These are phyloP conservation scores for Rhinophrynus dorsalis DNA, from an alignment of 2,797 vertebrate species.

Conservation along the genomic window DNA sequence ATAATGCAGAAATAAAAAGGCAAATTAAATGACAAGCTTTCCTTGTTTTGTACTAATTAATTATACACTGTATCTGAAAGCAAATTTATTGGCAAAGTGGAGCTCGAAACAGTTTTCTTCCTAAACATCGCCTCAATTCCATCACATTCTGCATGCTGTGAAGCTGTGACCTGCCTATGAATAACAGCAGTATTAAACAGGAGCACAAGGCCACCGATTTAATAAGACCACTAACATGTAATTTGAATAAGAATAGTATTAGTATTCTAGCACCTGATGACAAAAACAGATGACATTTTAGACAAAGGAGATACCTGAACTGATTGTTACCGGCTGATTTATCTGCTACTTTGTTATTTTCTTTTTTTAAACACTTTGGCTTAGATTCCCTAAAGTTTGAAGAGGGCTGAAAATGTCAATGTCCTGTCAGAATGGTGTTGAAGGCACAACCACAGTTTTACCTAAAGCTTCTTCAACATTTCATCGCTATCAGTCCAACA, in stretches of 20 bases:
- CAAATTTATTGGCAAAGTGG: slow-evolving; percentile 86
- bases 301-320: no score
- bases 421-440: no score
- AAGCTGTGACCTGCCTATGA: slow-evolving; percentile 82
- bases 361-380: no score
- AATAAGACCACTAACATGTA: slow-evolving; percentile 95
- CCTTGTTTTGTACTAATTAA: slow-evolving; percentile 90
- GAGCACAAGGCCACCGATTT: slow-evolving; percentile 95
- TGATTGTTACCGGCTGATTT: no score
- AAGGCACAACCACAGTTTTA: no score
- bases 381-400: no score
- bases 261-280: slow-evolving; percentile 93
- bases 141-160: slow-evolving; percentile 85
- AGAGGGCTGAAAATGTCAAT: no score
- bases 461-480: no score
- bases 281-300: slow-evolving; percentile 77
- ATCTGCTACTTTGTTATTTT: no score
- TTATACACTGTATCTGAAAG: slow-evolving; percentile 84
- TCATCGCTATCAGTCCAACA: no score
- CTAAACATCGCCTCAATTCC: slow-evolving; percentile 89
- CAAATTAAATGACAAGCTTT: slow-evolving; percentile 97
- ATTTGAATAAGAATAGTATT: slow-evolving; percentile 99
- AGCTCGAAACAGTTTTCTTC: slow-evolving; percentile 79
- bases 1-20: slow-evolving; percentile 82
- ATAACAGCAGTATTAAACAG: slow-evolving; percentile 90